A percentile compares a stretch with the other conserved stretches of the same genome.
Conservation (phyloP, 2,797 vertebrate species). For the Sarcoramphus papa region DNA sequence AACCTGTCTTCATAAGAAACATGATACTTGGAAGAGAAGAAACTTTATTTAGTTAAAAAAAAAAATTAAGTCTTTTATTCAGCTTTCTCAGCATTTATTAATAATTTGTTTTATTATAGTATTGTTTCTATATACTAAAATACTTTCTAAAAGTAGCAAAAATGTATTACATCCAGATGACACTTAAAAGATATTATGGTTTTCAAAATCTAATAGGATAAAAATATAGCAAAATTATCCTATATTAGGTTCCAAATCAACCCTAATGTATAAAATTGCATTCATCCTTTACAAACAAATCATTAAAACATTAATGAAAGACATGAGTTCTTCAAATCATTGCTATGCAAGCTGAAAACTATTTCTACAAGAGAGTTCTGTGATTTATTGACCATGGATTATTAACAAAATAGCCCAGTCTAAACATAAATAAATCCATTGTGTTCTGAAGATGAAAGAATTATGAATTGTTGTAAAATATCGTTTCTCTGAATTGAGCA, state of each 20-base stretch:
- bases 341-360: not conserved
- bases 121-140: not conserved
- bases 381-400: not conserved
- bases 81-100: not conserved
- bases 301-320: not conserved
- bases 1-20: not conserved
- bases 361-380: not conserved
- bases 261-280: not conserved
- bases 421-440: conserved; percentile 13
- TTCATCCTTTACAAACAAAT: not conserved
- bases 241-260: not conserved
- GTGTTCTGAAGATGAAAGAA: not conserved
- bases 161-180: not conserved
- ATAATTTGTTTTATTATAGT: not conserved
- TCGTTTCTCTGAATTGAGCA: not conserved
- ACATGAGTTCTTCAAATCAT: not conserved
- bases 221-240: not conserved
- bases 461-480: conserved; percentile 1
- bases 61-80: not conserved
- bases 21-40: not conserved
- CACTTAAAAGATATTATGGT: not conserved
- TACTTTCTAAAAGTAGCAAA: not conserved
- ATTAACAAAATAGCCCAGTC: conserved; percentile 20
- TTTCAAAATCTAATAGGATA: not conserved
- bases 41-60: not conserved